These are phyloP conservation scores for Aptenodytes forsteri DNA, from an alignment of 2,113 vertebrate species.

Conservation along the genomic window DNA sequence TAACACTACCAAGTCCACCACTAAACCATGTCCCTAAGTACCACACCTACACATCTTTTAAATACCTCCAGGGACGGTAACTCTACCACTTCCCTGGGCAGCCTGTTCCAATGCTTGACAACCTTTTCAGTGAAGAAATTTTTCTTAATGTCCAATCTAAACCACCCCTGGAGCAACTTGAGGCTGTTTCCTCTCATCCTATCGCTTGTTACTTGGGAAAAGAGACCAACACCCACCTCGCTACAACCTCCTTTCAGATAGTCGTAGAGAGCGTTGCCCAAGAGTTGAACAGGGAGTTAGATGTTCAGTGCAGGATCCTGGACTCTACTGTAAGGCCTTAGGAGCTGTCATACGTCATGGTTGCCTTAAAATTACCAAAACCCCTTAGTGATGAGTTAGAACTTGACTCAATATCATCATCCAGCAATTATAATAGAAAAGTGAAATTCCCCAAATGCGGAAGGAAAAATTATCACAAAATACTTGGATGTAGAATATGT, in stretches of 20 bases:
- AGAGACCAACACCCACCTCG: rapidly evolving
- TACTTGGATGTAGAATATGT: neutral
- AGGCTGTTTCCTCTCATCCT: neutral
- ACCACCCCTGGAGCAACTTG: neutral
- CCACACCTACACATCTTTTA: neutral
- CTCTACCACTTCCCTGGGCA: neutral
- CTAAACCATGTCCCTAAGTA: neutral
- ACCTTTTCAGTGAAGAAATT: neutral
- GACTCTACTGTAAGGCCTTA: neutral
- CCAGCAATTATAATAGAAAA: neutral
- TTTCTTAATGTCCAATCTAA: neutral
- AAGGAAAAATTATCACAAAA: neutral
- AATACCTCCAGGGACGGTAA: neutral
- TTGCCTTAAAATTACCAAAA: neutral
- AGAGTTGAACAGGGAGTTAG: neutral
- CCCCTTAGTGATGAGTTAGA: neutral
- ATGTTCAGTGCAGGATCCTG: neutral
- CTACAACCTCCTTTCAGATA: neutral
- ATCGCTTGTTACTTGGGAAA: neutral
- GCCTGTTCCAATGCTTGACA: neutral
- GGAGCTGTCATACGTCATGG: neutral
- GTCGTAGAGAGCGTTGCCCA: neutral
- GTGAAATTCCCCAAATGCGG: neutral
- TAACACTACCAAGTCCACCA: neutral
- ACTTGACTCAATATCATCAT: neutral